Evolutionary conservation across 2,888 invertebrate genomes (phyloP).

Genomic region (Melanargia galathea): DNA sequence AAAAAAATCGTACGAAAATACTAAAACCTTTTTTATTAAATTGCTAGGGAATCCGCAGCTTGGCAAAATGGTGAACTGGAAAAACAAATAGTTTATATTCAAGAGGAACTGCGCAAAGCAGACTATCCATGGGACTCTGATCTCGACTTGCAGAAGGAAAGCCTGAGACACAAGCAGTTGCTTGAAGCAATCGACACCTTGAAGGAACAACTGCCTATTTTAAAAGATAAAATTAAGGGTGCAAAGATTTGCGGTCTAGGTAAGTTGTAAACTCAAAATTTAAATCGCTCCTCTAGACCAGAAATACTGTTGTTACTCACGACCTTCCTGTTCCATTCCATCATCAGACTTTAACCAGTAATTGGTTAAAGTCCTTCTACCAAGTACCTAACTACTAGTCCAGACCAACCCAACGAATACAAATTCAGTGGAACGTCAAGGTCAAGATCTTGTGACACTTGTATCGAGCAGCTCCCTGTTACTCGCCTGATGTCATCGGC

Average conservation of each 20-base stretch:
- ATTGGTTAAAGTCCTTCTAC: no score
- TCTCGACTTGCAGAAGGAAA: slow-evolving; percentile 66
- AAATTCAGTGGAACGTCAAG: no score
- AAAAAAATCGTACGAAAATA: neutral
- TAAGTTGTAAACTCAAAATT: no score
- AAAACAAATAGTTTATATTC: slow-evolving; percentile 69
- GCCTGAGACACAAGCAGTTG: slow-evolving; percentile 63
- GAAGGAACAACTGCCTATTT: slow-evolving; percentile 63
- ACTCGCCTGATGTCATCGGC: no score
- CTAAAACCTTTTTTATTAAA: neutral
- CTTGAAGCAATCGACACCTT: slow-evolving; percentile 68
- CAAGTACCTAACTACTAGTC: no score
- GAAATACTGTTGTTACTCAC: no score
- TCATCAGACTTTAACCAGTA: no score
- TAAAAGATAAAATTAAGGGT: slow-evolving; percentile 73
- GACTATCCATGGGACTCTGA: slow-evolving; percentile 74
- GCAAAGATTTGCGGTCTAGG: slow-evolving; percentile 77
- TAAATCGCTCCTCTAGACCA: no score
- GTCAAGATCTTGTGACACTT: no score
- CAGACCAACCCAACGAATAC: no score
- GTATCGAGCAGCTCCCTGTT: no score
- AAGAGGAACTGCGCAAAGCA: slow-evolving; percentile 69
- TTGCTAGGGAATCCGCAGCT: slow-evolving; percentile 68
- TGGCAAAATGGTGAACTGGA: slow-evolving; percentile 77
- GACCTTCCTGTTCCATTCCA: no score